Percentiles rank a stretch among this genome's conserved stretches.
phyloP scores from a whole-genome alignment of 2,113 vertebrate species.

The Phaethornis superciliosus region DNA sequence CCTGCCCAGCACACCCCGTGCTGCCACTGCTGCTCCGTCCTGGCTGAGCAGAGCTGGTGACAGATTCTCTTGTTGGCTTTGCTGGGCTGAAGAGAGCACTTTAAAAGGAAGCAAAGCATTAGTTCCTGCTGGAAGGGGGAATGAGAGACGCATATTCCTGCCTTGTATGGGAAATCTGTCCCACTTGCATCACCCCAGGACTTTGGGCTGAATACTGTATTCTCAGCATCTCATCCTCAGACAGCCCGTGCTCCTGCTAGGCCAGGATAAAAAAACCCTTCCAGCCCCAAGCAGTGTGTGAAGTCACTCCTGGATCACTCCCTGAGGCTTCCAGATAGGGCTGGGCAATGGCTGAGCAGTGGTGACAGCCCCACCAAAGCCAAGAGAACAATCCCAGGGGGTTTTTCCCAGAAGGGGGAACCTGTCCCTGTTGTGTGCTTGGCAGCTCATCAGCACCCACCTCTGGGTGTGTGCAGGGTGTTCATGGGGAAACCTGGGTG shows the following conservation, averaged over 20 bases:
- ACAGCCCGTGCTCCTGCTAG: neutral
- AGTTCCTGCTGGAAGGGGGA: conserved; percentile 29
- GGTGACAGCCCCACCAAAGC: accelerated
- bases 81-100: conserved; percentile 9
- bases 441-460: accelerated
- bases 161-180: conserved; percentile 62
- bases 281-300: neutral
- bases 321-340: accelerated
- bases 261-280: accelerated
- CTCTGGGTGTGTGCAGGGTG: accelerated
- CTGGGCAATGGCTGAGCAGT: neutral
- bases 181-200: conserved; percentile 4
- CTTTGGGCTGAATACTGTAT: neutral
- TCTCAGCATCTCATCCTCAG: neutral
- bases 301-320: neutral
- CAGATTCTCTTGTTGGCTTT: neutral
- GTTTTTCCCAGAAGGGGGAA: accelerated
- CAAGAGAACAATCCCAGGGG: accelerated
- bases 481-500: neutral
- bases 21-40: neutral
- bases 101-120: conserved; percentile 56
- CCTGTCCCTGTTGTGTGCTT: neutral
- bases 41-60: neutral
- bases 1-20: neutral
- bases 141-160: neutral